Conservation (phyloP, 2,797 vertebrate genomes). For the Crossoptilon crossoptilon region DNA sequence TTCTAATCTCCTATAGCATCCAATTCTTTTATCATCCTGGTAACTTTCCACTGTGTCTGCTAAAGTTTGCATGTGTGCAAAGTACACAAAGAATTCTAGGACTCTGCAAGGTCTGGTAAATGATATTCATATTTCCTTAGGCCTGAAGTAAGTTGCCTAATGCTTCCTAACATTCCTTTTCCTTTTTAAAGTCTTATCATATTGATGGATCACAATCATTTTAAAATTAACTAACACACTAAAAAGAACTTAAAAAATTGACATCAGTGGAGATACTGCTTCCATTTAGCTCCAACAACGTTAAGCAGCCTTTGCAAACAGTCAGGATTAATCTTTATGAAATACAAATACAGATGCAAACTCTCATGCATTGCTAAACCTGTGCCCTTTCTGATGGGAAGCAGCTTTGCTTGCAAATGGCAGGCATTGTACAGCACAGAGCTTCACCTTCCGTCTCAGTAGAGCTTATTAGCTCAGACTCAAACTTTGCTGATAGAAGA, state of each 20-base stretch:
- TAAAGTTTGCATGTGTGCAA: neutral
- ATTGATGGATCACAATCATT: neutral
- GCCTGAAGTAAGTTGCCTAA: neutral
- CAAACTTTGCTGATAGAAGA: rapidly evolving
- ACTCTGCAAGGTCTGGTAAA: neutral
- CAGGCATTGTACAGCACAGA: neutral
- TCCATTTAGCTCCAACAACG: neutral
- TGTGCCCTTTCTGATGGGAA: neutral
- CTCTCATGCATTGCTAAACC: neutral
- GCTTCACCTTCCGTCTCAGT: neutral
- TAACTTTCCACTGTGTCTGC: neutral
- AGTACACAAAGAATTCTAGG: neutral
- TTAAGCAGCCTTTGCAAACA: slow-evolving; percentile 21
- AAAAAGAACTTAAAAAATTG: neutral
- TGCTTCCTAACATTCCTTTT: neutral
- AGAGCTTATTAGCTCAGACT: neutral
- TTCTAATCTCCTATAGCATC: neutral
- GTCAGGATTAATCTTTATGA: neutral
- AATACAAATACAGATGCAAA: neutral
- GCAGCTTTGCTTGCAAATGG: neutral
- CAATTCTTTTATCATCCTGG: neutral
- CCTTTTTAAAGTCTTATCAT: neutral
- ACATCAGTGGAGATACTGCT: rapidly evolving
- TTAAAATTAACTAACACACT: neutral
- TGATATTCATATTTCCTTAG: neutral